These are phyloP conservation scores for Silurus aristotelis DNA, from an alignment of 2,797 vertebrate species.

Conservation along the genomic window DNA sequence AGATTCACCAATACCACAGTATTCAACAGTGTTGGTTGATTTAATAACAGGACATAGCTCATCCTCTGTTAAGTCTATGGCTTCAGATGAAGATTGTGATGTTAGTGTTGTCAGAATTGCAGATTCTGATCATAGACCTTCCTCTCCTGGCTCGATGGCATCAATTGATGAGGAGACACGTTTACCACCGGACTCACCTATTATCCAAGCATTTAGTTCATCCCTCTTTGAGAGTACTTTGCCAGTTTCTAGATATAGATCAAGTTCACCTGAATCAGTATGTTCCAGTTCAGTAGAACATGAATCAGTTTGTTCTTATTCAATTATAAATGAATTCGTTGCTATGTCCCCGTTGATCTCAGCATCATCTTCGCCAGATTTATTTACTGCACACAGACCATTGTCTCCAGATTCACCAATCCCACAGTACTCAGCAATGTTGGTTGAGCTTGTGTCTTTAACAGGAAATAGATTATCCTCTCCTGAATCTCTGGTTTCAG, in stretches of 20 bases:
- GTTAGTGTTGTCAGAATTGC: background rate
- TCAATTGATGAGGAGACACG: constrained; percentile 13
- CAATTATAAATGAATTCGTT: background rate
- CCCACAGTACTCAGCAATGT: constrained; percentile 29
- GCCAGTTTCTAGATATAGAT: constrained; percentile 6
- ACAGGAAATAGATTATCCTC: constrained; percentile 22
- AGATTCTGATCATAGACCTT: constrained; percentile 1
- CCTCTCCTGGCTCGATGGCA: constrained; percentile 16
- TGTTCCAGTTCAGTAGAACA: constrained; percentile 59
- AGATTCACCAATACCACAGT: constrained; percentile 13
- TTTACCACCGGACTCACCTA: constrained; percentile 38
- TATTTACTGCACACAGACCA: constrained; percentile 32
- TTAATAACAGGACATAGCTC: constrained; percentile 38
- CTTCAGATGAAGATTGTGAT: constrained; percentile 35
- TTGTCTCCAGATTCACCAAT: constrained; percentile 47
- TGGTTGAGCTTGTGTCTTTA: constrained; percentile 12
- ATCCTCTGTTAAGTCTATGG: constrained; percentile 32
- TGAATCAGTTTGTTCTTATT: constrained; percentile 32
- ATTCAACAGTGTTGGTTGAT: background rate
- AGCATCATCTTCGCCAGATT: constrained; percentile 53
- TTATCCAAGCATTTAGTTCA: constrained; percentile 24
- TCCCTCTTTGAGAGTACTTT: background rate
- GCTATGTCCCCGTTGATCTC: background rate
- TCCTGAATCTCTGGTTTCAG: constrained; percentile 28
- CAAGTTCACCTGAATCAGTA: constrained; percentile 59